Percentiles rank a stretch among this genome's conserved stretches.
These are phyloP conservation scores for Crossocerus cetratus DNA, from an alignment of 2,888 invertebrate genomes.

Conservation along the genomic window DNA sequence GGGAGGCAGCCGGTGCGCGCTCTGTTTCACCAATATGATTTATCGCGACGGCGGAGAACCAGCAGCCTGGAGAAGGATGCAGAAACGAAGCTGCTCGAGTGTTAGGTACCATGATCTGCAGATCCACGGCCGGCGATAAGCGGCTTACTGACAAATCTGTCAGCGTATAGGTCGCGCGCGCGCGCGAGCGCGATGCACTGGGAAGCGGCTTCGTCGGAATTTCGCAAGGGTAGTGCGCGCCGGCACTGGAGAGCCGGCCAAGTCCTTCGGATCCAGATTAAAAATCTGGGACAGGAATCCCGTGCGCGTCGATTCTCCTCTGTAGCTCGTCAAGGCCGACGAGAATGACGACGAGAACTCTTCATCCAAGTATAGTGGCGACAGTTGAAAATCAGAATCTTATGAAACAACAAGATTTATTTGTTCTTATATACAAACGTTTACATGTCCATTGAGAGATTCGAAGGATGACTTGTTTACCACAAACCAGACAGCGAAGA, in stretches of 20 bases:
- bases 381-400: slow-evolving; percentile 12
- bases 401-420: slow-evolving; percentile 62
- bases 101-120: slow-evolving; percentile 25
- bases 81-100: background rate
- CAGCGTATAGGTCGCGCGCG: slow-evolving; percentile 25
- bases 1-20: background rate
- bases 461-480: slow-evolving; percentile 32
- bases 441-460: slow-evolving; percentile 46
- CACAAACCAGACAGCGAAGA: slow-evolving; percentile 37
- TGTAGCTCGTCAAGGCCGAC: too few species aligned
- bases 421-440: slow-evolving; percentile 59
- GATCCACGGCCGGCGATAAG: slow-evolving; percentile 46
- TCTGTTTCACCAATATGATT: background rate
- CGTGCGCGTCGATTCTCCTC: too few species aligned
- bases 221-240: background rate
- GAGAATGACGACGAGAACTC: too few species aligned
- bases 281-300: too few species aligned
- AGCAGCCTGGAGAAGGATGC: background rate
- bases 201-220: slow-evolving; percentile 21
- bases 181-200: slow-evolving; percentile 20
- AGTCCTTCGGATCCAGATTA: background rate
- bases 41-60: background rate
- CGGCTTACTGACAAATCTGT: slow-evolving; percentile 54
- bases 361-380: too few species aligned
- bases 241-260: background rate